Evolutionary conservation across 2,797 vertebrate species (phyloP).

Genomic region (Phoebastria nigripes): DNA sequence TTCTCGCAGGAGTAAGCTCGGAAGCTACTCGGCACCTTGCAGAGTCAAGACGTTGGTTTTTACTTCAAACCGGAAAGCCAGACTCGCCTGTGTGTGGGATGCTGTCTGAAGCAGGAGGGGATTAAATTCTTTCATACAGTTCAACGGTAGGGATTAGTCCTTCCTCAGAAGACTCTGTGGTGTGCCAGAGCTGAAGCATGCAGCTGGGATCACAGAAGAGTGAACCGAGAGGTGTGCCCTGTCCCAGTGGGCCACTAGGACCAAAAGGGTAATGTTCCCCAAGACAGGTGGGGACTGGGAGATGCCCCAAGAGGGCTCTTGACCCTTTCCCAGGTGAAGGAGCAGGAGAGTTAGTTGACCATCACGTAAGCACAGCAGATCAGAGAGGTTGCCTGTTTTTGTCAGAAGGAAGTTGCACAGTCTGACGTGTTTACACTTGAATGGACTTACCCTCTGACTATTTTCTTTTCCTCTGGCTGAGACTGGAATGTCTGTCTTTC

Average conservation of each 20-base stretch:
- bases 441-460: not conserved
- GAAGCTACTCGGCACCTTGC: not conserved
- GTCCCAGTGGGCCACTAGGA: not conserved
- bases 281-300: not conserved
- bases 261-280: not conserved
- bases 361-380: not conserved
- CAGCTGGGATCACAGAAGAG: rapidly evolving
- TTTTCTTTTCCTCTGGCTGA: not conserved
- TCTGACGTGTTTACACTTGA: not conserved
- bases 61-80: not conserved
- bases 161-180: not conserved
- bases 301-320: not conserved
- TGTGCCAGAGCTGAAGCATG: rapidly evolving
- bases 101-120: not conserved
- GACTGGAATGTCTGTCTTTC: not conserved
- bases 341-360: not conserved
- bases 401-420: not conserved
- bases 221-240: not conserved
- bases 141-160: rapidly evolving
- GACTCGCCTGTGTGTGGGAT: not conserved
- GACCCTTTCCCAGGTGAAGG: not conserved
- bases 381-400: not conserved
- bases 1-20: not conserved
- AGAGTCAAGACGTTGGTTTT: rapidly evolving
- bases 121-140: not conserved